Conservation (phyloP, 2,113 vertebrate genomes). For the Pedionomus torquatus region DNA sequence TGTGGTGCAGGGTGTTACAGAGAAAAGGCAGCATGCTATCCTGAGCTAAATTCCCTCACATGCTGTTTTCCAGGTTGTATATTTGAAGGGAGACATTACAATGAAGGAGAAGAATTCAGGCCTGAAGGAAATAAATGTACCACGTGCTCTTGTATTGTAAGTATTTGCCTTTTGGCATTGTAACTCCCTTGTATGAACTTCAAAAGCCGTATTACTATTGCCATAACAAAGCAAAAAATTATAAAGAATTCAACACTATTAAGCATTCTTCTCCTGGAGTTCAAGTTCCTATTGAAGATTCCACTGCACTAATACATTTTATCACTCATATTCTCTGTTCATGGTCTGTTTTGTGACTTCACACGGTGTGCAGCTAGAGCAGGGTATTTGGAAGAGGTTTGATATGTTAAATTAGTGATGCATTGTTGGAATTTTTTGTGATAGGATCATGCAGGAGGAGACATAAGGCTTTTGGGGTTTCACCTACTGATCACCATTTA, state of each 20-base stretch:
- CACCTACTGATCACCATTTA: neutral
- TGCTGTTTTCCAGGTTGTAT: conserved; percentile 84
- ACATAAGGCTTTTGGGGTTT: neutral
- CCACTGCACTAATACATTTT: neutral
- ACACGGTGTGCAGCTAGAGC: neutral
- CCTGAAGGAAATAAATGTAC: conserved; percentile 91
- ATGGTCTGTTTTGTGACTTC: neutral
- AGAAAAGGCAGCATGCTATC: neutral
- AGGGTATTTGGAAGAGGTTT: neutral
- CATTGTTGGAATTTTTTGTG: neutral
- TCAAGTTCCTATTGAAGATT: neutral
- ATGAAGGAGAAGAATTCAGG: conserved; percentile 91
- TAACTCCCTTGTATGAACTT: conserved; percentile 16
- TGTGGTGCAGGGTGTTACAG: neutral
- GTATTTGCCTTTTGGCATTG: conserved; percentile 71
- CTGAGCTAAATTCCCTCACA: neutral
- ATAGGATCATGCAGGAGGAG: neutral
- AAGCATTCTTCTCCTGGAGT: neutral
- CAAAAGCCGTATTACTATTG: conserved; percentile 29
- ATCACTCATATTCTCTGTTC: neutral
- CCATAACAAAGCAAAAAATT: conserved; percentile 33
- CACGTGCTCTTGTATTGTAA: conserved; percentile 92
- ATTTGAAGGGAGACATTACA: conserved; percentile 91
- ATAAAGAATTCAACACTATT: neutral
- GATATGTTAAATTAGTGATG: neutral